Conservation (phyloP, 2,888 invertebrate species). For the Smittia sp. region DNA sequence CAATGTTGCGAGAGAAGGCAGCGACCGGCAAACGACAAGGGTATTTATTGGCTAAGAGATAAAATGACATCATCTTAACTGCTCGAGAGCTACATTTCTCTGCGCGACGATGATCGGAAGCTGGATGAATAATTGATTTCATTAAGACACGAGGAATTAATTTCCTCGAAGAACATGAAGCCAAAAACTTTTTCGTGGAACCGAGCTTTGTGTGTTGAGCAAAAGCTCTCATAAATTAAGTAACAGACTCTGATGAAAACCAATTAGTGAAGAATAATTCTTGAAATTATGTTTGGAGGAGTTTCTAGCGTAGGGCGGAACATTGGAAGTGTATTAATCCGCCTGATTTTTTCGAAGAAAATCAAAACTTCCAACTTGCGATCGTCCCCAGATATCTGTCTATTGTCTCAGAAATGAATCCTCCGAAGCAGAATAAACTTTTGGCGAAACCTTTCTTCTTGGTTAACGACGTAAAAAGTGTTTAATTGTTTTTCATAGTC, state of each 20-base stretch:
- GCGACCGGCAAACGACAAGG: neutral
- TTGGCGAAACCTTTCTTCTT: neutral
- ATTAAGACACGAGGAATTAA: neutral
- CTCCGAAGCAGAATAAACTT: neutral
- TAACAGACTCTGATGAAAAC: neutral
- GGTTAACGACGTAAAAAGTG: neutral
- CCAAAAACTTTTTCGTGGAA: neutral
- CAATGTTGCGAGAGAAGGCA: neutral
- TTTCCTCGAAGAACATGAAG: neutral
- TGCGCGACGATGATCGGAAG: neutral
- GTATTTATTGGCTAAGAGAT: neutral
- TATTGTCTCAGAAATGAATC: neutral
- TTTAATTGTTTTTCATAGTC: conserved; percentile 4
- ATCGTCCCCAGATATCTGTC: no score
- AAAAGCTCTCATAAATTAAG: neutral
- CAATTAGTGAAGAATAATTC: neutral
- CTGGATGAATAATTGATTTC: conserved; percentile 7
- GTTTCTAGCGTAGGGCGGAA: no score
- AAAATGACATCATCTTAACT: neutral
- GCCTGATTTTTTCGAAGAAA: no score
- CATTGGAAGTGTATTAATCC: no score
- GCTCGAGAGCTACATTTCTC: neutral
- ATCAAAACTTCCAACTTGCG: no score
- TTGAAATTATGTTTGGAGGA: no score
- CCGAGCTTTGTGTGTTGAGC: neutral